Conservation (phyloP, 2,113 vertebrate genomes). For the Aythya baeri region DNA sequence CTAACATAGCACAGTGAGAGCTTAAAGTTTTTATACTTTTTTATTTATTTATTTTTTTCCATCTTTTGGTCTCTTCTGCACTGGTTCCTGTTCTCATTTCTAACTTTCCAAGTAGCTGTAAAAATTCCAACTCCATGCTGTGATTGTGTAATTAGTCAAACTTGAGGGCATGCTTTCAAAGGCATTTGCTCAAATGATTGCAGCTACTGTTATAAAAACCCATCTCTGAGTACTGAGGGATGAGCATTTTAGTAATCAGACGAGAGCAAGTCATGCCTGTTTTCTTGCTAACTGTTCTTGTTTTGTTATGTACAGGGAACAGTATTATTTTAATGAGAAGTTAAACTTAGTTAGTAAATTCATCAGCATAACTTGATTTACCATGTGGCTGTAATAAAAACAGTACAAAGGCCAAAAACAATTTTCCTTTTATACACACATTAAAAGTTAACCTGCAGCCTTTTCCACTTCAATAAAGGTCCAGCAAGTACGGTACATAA, state of each 20-base stretch:
- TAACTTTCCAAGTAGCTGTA: not conserved
- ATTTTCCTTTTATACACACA: slow-evolving; percentile 9
- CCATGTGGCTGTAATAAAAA: slow-evolving; percentile 31
- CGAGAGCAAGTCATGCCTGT: not conserved
- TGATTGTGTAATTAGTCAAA: not conserved
- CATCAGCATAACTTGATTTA: slow-evolving; percentile 22
- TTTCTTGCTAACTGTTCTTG: not conserved
- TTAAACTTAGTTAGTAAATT: not conserved
- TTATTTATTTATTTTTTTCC: not conserved
- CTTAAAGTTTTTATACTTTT: not conserved
- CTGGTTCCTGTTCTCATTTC: not conserved
- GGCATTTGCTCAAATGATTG: not conserved
- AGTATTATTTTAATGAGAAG: not conserved
- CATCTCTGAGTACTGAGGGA: not conserved
- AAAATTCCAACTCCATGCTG: not conserved
- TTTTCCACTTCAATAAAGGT: slow-evolving; percentile 18
- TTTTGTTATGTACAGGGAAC: not conserved
- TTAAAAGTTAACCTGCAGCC: slow-evolving; percentile 38
- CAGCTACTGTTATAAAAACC: not conserved
- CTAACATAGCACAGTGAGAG: not conserved
- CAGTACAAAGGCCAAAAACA: slow-evolving; percentile 19
- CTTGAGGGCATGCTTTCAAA: not conserved
- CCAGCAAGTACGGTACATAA: not conserved
- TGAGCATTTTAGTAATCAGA: not conserved
- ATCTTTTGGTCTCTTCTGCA: not conserved